These are phyloP conservation scores for Tetrax tetrax DNA, from an alignment of 2,113 vertebrate species.

Conservation along the genomic window DNA sequence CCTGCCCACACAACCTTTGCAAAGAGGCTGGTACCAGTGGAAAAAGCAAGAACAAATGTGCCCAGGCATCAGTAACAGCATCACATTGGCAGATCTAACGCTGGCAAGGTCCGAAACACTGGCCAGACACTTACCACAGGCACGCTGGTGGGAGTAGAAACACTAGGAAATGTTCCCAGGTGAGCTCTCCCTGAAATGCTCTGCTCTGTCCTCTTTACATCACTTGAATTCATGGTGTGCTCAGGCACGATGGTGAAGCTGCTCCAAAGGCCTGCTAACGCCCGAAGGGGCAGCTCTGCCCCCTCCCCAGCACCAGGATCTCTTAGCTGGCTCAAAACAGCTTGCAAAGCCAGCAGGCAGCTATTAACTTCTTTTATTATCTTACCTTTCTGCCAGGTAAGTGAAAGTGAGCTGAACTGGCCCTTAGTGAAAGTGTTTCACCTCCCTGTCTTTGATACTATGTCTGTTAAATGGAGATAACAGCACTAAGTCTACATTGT, in stretches of 20 bases:
- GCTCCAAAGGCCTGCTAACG: background rate
- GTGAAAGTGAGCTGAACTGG: background rate
- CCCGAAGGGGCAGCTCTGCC: background rate
- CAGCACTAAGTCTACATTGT: background rate
- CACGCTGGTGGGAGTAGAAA: background rate
- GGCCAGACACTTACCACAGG: background rate
- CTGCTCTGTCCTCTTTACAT: background rate
- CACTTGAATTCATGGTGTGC: background rate
- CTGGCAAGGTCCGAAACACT: background rate
- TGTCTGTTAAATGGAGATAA: background rate
- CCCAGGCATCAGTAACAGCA: background rate
- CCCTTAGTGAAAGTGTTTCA: background rate
- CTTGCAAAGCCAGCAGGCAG: background rate
- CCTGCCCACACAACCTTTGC: background rate
- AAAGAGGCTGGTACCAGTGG: background rate
- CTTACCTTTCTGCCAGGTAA: background rate
- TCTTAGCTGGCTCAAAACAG: background rate
- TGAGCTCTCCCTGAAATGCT: background rate
- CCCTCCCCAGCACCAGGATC: background rate
- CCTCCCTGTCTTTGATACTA: background rate
- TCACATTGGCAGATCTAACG: background rate
- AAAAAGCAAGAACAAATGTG: background rate
- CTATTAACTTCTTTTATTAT: background rate
- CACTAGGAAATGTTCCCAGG: background rate
- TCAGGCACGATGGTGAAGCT: background rate